Conservation (phyloP, 1,140 invertebrate species). For the Trichonephila clavata region DNA sequence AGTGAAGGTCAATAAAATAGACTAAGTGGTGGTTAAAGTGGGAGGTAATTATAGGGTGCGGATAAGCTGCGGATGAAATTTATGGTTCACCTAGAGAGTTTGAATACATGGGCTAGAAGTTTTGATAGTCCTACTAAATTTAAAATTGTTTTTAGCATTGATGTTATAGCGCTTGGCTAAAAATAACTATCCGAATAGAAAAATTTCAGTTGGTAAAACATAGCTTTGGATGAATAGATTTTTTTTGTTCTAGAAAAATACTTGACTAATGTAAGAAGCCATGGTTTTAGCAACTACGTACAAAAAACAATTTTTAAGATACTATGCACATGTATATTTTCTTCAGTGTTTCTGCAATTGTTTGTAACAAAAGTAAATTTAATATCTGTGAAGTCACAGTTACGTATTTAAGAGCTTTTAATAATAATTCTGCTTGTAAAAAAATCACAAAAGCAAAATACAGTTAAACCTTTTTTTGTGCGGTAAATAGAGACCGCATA, state of each 20-base stretch:
- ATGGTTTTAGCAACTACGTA: no score
- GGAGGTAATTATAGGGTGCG: conserved; percentile 63
- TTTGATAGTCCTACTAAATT: conserved; percentile 52
- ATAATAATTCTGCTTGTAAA: no score
- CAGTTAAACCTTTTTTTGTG: no score
- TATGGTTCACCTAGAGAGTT: conserved; percentile 50
- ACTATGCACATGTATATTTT: no score
- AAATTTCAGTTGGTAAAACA: neutral
- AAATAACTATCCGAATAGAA: neutral
- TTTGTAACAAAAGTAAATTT: no score
- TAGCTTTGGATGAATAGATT: neutral
- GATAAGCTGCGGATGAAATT: conserved; percentile 54
- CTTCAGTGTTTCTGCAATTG: no score
- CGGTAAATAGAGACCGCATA: no score
- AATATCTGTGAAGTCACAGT: no score
- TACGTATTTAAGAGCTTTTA: no score
- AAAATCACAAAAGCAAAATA: no score
- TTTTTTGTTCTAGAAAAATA: neutral
- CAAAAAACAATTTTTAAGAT: no score
- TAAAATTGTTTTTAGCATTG: conserved; percentile 57
- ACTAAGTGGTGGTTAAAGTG: conserved; percentile 69
- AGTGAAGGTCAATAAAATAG: conserved; percentile 70
- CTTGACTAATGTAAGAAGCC: no score
- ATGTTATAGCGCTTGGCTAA: neutral
- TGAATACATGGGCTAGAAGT: conserved; percentile 26